These are phyloP conservation scores for Drosophila baimaii DNA, from an alignment of 1,140 invertebrate genomes.

Conservation along the genomic window DNA sequence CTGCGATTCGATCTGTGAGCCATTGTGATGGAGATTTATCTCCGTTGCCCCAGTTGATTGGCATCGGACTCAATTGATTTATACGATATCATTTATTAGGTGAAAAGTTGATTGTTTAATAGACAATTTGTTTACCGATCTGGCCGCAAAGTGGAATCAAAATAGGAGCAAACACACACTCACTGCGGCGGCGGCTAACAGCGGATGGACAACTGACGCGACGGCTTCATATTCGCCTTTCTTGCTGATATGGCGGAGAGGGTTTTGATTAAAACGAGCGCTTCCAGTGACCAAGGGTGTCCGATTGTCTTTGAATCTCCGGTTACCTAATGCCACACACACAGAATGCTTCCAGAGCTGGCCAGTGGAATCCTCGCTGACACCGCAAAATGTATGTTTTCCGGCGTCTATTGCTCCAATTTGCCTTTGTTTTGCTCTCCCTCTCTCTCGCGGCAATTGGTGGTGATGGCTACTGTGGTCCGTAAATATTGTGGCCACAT, in stretches of 20 bases:
- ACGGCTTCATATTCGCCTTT: conserved; percentile 29
- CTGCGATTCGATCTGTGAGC: conserved; percentile 39
- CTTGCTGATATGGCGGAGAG: conserved; percentile 49
- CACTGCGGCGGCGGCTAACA: conserved; percentile 22
- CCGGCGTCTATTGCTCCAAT: conserved; percentile 26
- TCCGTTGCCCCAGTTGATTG: conserved; percentile 75
- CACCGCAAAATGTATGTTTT: conserved; percentile 26
- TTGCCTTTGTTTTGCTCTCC: conserved; percentile 23
- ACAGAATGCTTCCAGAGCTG: conserved; percentile 16
- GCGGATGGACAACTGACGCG: conserved; percentile 44
- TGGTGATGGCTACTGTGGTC: conserved; percentile 34
- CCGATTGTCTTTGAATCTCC: conserved; percentile 29
- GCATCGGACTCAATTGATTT: conserved; percentile 79
- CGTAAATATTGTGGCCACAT: conserved; percentile 56
- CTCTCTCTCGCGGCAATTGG: conserved; percentile 30
- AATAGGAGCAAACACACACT: conserved; percentile 26
- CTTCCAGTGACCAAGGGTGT: conserved; percentile 17
- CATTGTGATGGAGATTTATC: conserved; percentile 73
- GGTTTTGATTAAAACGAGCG: conserved; percentile 11
- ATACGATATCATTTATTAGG: conserved; percentile 79
- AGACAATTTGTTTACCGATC: conserved; percentile 72
- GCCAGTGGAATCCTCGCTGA: conserved; percentile 20
- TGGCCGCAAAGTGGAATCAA: conserved; percentile 22
- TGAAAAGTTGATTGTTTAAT: conserved; percentile 63
- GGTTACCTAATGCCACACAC: conserved; percentile 70